phyloP scores from a whole-genome alignment of 2,888 invertebrate genomes.

The Sialis fuliginosa region DNA sequence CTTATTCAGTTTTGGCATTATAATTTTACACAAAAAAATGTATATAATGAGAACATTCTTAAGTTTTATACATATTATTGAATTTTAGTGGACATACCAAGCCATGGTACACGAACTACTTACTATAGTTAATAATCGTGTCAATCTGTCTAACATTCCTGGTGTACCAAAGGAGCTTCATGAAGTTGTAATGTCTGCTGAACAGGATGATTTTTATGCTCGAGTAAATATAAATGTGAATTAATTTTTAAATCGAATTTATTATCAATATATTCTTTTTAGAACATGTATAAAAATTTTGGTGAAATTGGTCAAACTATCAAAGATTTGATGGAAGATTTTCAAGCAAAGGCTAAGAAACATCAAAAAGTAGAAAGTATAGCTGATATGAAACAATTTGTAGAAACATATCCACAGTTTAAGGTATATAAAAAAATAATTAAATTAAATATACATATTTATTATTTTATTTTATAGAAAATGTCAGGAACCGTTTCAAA shows the following conservation, averaged over 20 bases:
- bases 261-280: conserved; percentile 11
- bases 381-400: conserved; percentile 96
- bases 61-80: no score
- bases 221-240: conserved; percentile 32
- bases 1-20: neutral
- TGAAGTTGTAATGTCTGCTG: conserved; percentile 85
- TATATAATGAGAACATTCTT: no score
- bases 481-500: conserved; percentile 92
- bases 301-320: conserved; percentile 97
- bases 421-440: conserved; percentile 33
- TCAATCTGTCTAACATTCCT: conserved; percentile 69
- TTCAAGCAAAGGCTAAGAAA: conserved; percentile 86
- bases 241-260: conserved; percentile 2
- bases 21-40: neutral
- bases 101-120: conserved; percentile 99
- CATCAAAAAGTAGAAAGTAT: conserved; percentile 97
- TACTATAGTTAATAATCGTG: conserved; percentile 83
- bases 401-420: conserved; percentile 95
- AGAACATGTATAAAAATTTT: conserved; percentile 91
- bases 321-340: conserved; percentile 93
- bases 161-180: conserved; percentile 76
- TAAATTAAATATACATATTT: neutral
- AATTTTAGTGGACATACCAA: conserved; percentile 90
- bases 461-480: conserved; percentile 31
- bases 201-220: conserved; percentile 95